These are phyloP conservation scores for Brotula barbata DNA, from an alignment of 2,797 vertebrate genomes.

Conservation along the genomic window DNA sequence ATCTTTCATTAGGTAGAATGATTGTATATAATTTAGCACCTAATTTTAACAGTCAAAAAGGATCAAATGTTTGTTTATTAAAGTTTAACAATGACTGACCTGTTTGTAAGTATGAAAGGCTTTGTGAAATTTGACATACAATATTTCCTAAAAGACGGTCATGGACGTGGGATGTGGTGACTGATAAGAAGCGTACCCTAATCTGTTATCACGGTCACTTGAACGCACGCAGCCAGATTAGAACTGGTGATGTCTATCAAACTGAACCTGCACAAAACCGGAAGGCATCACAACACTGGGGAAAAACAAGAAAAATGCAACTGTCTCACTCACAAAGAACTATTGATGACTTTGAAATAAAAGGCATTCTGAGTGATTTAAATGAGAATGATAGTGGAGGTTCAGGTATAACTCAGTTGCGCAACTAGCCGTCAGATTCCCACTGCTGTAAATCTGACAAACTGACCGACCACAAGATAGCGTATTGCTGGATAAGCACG, in stretches of 20 bases:
- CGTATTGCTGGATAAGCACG: constrained; percentile 49
- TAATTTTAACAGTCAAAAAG: too few species aligned
- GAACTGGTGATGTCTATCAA: constrained; percentile 23
- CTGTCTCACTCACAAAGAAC: constrained; percentile 3
- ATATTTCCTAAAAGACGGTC: constrained; percentile 3
- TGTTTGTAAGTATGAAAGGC: too few species aligned
- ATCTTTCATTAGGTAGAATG: too few species aligned
- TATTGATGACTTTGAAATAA: constrained; percentile 19
- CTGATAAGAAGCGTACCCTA: not conserved
- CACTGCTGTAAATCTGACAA: constrained; percentile 54
- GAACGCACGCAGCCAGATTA: constrained; percentile 14
- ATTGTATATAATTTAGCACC: too few species aligned
- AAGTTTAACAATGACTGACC: too few species aligned
- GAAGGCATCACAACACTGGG: constrained; percentile 9
- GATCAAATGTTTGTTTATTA: too few species aligned
- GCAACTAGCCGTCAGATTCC: constrained; percentile 39
- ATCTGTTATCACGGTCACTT: constrained; percentile 12
- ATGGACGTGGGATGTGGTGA: not conserved
- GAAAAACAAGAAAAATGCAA: constrained; percentile 29
- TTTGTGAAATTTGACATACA: not conserved
- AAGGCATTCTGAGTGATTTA: constrained; percentile 46
- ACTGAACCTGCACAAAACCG: constrained; percentile 42
- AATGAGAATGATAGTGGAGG: not conserved
- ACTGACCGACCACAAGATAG: constrained; percentile 33
- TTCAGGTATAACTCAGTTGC: constrained; percentile 52